phyloP scores from a whole-genome alignment of 2,888 invertebrate species.

The Endomychus coccineus region DNA sequence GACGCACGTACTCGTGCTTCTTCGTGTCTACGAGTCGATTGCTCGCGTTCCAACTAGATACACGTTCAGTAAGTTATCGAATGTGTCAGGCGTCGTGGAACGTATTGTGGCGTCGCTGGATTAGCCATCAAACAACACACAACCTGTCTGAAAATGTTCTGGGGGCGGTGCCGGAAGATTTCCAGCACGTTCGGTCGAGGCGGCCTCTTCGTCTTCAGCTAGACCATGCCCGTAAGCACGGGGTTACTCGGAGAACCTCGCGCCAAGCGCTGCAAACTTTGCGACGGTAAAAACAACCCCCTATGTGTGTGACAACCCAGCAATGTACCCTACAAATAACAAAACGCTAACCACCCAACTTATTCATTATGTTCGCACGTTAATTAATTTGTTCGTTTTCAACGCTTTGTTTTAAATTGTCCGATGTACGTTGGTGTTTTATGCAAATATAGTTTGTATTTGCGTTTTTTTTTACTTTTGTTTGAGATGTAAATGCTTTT shows the following conservation, averaged over 20 bases:
- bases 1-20: no score
- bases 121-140: background rate
- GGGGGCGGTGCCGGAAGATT: background rate
- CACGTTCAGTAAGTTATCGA: constrained; percentile 27
- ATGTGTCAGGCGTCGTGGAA: constrained; percentile 19
- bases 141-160: constrained; percentile 1
- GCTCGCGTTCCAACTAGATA: constrained; percentile 19
- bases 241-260: constrained; percentile 65
- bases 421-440: no score
- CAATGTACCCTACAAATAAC: no score
- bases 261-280: constrained; percentile 88
- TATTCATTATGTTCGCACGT: no score
- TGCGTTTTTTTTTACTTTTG: no score
- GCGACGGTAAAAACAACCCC: constrained; percentile 67
- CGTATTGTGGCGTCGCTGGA: constrained; percentile 9
- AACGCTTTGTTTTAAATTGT: no score
- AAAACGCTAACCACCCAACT: no score
- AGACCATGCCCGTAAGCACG: constrained; percentile 57
- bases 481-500: no score
- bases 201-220: constrained; percentile 7
- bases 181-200: background rate
- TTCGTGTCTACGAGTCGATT: constrained; percentile 19
- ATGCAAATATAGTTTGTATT: no score
- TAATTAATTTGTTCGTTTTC: no score
- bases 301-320: constrained; percentile 11